phyloP scores from a whole-genome alignment of 1,140 invertebrate species.

The Belonocnema kinseyi region DNA sequence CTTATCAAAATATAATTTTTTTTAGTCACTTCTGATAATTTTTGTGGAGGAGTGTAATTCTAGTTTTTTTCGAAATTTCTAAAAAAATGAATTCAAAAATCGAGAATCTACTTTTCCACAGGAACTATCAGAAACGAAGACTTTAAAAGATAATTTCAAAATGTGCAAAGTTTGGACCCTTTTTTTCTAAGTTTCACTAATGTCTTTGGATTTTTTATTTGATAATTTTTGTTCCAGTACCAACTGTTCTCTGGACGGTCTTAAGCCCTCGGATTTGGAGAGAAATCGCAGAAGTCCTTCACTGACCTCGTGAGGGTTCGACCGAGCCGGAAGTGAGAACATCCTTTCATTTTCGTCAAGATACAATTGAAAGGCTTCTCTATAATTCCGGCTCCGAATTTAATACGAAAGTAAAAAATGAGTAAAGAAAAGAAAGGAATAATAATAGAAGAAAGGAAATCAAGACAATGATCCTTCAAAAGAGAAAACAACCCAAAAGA shows the following conservation, averaged over 20 bases:
- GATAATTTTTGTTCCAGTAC: conserved; percentile 80
- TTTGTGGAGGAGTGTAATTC: background rate
- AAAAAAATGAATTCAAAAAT: no score
- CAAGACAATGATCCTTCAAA: no score
- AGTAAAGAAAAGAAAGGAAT: conserved; percentile 14
- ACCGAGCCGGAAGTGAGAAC: background rate
- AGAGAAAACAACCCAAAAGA: no score
- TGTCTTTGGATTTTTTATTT: no score
- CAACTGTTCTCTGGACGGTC: conserved; percentile 77
- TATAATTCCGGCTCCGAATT: background rate
- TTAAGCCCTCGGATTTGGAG: conserved; percentile 53
- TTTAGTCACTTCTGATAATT: background rate
- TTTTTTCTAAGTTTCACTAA: no score
- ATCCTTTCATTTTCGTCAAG: background rate
- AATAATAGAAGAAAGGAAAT: background rate
- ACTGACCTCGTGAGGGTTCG: conserved; percentile 50
- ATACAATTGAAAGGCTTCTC: background rate
- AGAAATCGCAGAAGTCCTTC: conserved; percentile 50
- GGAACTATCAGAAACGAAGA: no score
- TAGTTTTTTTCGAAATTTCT: no score
- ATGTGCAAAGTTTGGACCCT: no score
- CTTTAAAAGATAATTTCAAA: no score
- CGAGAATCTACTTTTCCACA: no score
- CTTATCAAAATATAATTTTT: background rate
- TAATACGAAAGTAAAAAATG: background rate